Conservation (phyloP, 2,888 invertebrate species). For the Megamerina dolium region DNA sequence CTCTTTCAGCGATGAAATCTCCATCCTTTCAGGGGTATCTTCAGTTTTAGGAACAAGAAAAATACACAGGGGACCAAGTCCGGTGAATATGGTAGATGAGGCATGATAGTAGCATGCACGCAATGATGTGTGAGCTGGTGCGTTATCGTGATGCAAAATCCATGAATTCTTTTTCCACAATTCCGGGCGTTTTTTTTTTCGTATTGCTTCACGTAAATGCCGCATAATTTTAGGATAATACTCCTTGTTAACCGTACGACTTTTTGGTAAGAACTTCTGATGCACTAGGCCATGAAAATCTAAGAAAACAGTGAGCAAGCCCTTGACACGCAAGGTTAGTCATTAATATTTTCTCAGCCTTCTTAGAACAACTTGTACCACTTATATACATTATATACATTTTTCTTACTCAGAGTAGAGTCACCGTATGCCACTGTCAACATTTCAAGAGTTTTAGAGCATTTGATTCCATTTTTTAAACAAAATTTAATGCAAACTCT, state of each 20-base stretch:
- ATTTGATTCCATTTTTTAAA: too few relatives aligned
- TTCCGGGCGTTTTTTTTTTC: conserved; percentile 8
- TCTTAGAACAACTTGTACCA: too few relatives aligned
- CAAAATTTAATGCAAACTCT: too few relatives aligned
- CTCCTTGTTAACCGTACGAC: conserved; percentile 10
- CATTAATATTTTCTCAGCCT: too few relatives aligned
- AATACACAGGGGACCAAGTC: background rate
- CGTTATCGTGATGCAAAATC: conserved; percentile 12
- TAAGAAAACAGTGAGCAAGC: background rate
- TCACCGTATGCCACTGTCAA: too few relatives aligned
- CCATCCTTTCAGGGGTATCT: background rate
- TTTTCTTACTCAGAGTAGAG: too few relatives aligned
- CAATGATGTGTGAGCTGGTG: conserved; percentile 6
- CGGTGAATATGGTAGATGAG: conserved; percentile 1
- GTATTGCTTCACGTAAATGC: conserved; percentile 9
- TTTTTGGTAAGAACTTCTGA: background rate
- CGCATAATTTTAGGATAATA: conserved; percentile 10
- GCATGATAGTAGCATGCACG: background rate
- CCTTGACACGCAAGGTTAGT: background rate
- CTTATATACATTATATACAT: too few relatives aligned
- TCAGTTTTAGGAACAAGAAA: background rate
- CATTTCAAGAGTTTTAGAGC: too few relatives aligned
- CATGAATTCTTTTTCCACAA: conserved; percentile 12
- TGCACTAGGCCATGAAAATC: conserved; percentile 1
- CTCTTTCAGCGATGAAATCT: background rate